Conservation (phyloP, 35 echinoderm and acorn worm genomes). For the Heliocidaris erythrogramma region DNA sequence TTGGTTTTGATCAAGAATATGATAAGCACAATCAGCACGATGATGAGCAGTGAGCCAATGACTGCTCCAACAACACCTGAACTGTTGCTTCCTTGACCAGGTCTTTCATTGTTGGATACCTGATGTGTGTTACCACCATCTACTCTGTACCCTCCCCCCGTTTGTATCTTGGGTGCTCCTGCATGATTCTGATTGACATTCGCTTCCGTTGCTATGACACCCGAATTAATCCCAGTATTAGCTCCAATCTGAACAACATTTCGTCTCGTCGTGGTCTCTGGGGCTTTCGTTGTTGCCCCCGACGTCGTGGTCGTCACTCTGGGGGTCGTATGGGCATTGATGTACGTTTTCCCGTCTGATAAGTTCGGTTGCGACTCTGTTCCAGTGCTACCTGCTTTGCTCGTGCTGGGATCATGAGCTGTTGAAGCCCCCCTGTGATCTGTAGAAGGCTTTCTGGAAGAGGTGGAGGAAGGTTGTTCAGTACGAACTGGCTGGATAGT, state of each 20-base stretch:
- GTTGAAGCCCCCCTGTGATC: not conserved
- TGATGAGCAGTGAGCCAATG: slow-evolving; percentile 18
- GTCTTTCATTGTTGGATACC: not conserved
- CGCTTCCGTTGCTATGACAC: not conserved
- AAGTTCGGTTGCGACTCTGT: not conserved
- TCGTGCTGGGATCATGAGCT: not conserved
- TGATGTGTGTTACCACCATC: not conserved
- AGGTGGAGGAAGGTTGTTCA: not conserved
- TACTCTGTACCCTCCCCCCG: not conserved
- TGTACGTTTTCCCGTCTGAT: not conserved
- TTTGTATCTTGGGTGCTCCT: not conserved
- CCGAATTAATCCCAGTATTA: not conserved
- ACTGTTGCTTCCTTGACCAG: not conserved
- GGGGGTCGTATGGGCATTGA: not conserved
- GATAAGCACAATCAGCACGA: not conserved
- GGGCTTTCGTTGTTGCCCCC: not conserved
- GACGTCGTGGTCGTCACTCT: not conserved
- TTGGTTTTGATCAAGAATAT: slow-evolving; percentile 32
- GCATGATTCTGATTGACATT: slow-evolving; percentile 15
- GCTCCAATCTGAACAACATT: slow-evolving; percentile 34
- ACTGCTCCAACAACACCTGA: not conserved
- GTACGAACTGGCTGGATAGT: not conserved
- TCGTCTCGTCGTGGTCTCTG: slow-evolving; percentile 1
- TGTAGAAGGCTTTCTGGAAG: not conserved
- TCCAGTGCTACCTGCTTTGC: not conserved